phyloP scores from a whole-genome alignment of 2,797 vertebrate species.

The Monodelphis domestica region DNA sequence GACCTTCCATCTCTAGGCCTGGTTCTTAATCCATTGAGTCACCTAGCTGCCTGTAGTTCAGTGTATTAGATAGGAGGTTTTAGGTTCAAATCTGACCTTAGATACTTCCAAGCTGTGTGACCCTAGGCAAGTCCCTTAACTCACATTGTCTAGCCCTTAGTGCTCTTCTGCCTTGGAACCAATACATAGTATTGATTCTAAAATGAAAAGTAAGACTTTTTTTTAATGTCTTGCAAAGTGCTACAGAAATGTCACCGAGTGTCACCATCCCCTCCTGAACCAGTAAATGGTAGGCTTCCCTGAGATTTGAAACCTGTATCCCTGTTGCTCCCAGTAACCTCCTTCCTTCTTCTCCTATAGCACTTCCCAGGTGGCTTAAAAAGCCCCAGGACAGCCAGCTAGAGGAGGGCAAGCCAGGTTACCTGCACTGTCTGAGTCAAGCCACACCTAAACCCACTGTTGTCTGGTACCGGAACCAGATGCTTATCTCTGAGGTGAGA shows the following conservation, averaged over 20 bases:
- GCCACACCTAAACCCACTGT: conserved; percentile 91
- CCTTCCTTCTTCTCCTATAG: conserved; percentile 75
- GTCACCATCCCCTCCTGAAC: neutral
- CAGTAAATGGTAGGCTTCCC: neutral
- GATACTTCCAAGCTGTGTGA: no score
- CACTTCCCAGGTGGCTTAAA: conserved; percentile 92
- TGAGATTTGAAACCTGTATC: neutral
- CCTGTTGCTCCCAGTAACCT: neutral
- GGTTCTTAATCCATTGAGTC: no score
- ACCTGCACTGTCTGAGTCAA: conserved; percentile 93
- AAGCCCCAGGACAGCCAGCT: conserved; percentile 93
- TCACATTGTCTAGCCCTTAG: no score
- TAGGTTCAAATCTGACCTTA: no score
- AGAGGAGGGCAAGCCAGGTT: conserved; percentile 95
- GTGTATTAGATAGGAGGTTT: no score
- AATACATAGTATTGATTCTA: no score
- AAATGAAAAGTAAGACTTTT: no score
- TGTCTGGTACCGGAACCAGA: conserved; percentile 91
- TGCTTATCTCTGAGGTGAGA: conserved; percentile 90
- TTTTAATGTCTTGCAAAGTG: no score
- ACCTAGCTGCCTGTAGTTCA: no score
- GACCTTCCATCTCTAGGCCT: no score
- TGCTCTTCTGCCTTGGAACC: no score
- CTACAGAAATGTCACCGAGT: neutral
- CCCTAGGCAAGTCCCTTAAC: no score